A percentile compares a stretch with the other conserved stretches of the same genome.
These are phyloP conservation scores for human DNA, from an alignment of 2,113 vertebrate genomes.

Conservation along the genomic window GRCh38 chr9:35677501-35678000, in stretches of 20 bases:
- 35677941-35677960: neutral
- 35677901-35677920: neutral
- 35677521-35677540: neutral
- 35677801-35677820: slow-evolving; percentile 82
- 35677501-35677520: neutral
- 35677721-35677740: neutral
- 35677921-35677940: neutral
- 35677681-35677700: neutral
- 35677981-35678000: neutral
- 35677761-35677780: slow-evolving; percentile 44
- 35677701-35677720: neutral
- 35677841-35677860: slow-evolving; percentile 82
- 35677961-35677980: neutral
- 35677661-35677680: neutral
- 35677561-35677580: neutral
- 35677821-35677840: slow-evolving; percentile 78
- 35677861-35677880: neutral
- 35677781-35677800: slow-evolving; percentile 81
- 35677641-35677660: neutral
- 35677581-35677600: neutral
- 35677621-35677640: no score
- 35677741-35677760: neutral
- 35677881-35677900: neutral
- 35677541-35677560: neutral
- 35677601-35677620: no score